These are phyloP conservation scores for Sylvicola cinctus DNA, from an alignment of 2,888 invertebrate species.

Conservation along the genomic window DNA sequence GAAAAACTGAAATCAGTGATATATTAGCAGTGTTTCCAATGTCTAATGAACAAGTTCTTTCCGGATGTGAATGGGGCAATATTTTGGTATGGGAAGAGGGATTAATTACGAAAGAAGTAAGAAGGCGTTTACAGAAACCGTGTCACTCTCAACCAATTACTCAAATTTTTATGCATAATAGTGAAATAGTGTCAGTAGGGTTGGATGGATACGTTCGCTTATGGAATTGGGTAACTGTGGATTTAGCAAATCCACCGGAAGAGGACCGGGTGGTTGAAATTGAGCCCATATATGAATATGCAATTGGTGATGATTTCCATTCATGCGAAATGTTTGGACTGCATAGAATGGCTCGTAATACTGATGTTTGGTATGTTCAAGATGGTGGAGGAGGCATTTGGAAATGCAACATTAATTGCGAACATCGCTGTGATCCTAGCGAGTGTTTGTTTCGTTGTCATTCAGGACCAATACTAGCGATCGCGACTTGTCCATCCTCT, in stretches of 20 bases:
- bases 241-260: constrained; percentile 64
- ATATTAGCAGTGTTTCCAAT: constrained; percentile 66
- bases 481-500: constrained; percentile 46
- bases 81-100: constrained; percentile 81
- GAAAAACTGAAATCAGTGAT: constrained; percentile 81
- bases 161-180: constrained; percentile 16
- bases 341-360: constrained; percentile 20
- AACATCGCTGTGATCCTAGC: constrained; percentile 25
- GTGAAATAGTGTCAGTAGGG: constrained; percentile 27
- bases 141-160: constrained; percentile 51
- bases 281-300: constrained; percentile 70
- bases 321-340: constrained; percentile 18
- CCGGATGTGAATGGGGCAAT: constrained; percentile 82
- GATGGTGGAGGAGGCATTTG: constrained; percentile 74
- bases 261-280: constrained; percentile 60
- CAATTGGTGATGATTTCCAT: constrained; percentile 25
- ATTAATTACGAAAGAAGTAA: constrained; percentile 66
- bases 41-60: constrained; percentile 75
- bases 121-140: constrained; percentile 42
- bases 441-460: constrained; percentile 42
- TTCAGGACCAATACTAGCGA: constrained; percentile 49
- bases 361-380: constrained; percentile 57
- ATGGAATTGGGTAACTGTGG: constrained; percentile 87
- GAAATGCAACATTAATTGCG: constrained; percentile 42
- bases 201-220: constrained; percentile 59